Percentiles rank a stretch among this genome's conserved stretches.
These are phyloP conservation scores for Sebastes baramenuke DNA, from an alignment of 2,797 vertebrate genomes.

Conservation along the genomic window DNA sequence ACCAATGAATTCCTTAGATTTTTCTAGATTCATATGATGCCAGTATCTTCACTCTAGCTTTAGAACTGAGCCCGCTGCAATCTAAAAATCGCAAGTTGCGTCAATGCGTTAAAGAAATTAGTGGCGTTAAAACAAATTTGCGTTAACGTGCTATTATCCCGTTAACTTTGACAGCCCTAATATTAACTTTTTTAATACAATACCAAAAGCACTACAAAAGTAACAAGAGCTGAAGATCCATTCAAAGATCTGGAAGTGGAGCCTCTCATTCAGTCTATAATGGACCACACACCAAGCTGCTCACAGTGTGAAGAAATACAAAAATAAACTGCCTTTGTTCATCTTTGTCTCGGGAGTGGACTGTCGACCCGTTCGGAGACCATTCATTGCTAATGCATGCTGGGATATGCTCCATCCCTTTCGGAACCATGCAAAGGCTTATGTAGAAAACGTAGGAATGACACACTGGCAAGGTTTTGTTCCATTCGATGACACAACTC, in stretches of 20 bases:
- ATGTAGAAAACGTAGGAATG: background rate
- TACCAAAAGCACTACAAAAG: background rate
- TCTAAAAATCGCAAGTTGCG: too few species aligned
- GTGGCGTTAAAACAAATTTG: too few species aligned
- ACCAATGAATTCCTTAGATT: too few species aligned
- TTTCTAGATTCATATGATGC: too few species aligned
- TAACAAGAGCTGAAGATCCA: background rate
- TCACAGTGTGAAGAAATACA: background rate
- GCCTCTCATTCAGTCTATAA: background rate
- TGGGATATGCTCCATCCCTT: background rate
- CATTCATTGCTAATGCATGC: background rate
- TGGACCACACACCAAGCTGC: background rate
- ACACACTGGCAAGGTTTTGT: background rate
- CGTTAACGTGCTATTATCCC: too few species aligned
- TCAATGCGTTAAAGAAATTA: too few species aligned
- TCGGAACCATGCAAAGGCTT: background rate
- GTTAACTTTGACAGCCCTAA: too few species aligned
- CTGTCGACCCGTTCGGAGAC: background rate
- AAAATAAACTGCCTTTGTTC: background rate
- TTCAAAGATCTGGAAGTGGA: background rate
- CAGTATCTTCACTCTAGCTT: too few species aligned
- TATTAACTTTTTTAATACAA: background rate
- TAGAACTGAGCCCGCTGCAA: too few species aligned
- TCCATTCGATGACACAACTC: background rate
- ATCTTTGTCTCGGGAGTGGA: too few species aligned